A percentile compares a stretch with the other conserved stretches of the same genome.
Evolutionary conservation across 2,113 vertebrate species (phyloP).

Genomic region (Albula glossodonta): DNA sequence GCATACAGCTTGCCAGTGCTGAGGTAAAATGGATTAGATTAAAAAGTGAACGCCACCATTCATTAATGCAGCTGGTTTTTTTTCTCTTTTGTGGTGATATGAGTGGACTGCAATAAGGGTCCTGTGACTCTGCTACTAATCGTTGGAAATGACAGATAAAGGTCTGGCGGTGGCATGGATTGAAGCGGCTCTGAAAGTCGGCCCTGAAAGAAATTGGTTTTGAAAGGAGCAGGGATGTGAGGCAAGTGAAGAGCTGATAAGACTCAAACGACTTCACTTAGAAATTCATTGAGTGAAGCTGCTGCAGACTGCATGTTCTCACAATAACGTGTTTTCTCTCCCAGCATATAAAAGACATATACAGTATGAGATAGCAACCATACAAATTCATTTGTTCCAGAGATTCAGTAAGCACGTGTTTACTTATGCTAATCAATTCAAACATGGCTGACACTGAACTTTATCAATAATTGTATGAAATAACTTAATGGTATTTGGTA

Average conservation of each 20-base stretch:
- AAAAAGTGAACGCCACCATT: not conserved
- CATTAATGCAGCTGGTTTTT: not conserved
- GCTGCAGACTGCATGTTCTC: not conserved
- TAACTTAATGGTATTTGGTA: no score
- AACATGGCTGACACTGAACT: no score
- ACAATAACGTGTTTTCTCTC: not conserved
- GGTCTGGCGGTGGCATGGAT: not conserved
- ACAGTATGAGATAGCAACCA: no score
- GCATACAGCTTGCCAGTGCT: not conserved
- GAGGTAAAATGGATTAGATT: not conserved
- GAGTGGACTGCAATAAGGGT: not conserved
- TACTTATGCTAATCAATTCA: no score
- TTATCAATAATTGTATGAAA: no score
- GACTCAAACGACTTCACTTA: not conserved
- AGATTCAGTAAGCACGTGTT: no score
- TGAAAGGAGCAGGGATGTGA: not conserved
- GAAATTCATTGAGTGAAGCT: not conserved
- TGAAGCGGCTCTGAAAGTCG: not conserved
- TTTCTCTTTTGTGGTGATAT: not conserved
- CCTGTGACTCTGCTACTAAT: not conserved
- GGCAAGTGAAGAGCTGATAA: not conserved
- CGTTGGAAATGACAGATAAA: conserved; percentile 2
- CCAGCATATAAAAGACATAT: not conserved
- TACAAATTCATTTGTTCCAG: no score
- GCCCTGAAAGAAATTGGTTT: not conserved